A percentile compares a stretch with the other conserved stretches of the same genome.
These are phyloP conservation scores for Nesoenas mayeri DNA, from an alignment of 2,113 vertebrate genomes.

Conservation along the genomic window DNA sequence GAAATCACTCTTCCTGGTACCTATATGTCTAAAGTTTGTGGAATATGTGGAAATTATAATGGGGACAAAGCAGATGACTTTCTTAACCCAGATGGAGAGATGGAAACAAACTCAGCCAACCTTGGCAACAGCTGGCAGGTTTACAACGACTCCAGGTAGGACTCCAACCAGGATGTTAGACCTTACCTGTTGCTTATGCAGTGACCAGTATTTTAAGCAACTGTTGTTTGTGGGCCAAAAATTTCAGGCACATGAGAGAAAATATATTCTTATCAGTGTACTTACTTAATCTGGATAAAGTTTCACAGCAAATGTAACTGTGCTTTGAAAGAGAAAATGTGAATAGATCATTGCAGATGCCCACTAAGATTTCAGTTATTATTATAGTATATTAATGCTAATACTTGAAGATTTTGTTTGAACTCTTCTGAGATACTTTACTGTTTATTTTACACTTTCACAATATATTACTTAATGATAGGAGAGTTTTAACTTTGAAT, in stretches of 20 bases:
- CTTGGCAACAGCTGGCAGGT: slow-evolving; percentile 75
- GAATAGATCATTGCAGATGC: not conserved
- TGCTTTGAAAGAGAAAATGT: not conserved
- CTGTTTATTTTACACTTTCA: not conserved
- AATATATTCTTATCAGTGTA: not conserved
- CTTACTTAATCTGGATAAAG: not conserved
- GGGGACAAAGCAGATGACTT: slow-evolving; percentile 62
- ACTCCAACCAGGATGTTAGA: not conserved
- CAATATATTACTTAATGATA: not conserved
- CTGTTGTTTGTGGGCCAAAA: not conserved
- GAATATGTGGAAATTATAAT: slow-evolving; percentile 67
- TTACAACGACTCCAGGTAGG: slow-evolving; percentile 66
- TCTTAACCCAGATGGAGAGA: slow-evolving; percentile 64
- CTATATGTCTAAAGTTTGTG: slow-evolving; percentile 59
- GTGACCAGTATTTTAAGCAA: not conserved
- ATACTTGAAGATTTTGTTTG: not conserved
- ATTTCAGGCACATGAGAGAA: not conserved
- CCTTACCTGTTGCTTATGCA: not conserved
- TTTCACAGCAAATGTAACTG: not conserved
- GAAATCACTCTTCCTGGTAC: slow-evolving; percentile 51
- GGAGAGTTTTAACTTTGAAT: not conserved
- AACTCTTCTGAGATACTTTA: not conserved
- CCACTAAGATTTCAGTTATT: not conserved
- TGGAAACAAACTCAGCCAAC: slow-evolving; percentile 58
- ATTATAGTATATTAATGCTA: not conserved